phyloP scores from a whole-genome alignment of 1,140 invertebrate species.

The Aricia agestis region DNA sequence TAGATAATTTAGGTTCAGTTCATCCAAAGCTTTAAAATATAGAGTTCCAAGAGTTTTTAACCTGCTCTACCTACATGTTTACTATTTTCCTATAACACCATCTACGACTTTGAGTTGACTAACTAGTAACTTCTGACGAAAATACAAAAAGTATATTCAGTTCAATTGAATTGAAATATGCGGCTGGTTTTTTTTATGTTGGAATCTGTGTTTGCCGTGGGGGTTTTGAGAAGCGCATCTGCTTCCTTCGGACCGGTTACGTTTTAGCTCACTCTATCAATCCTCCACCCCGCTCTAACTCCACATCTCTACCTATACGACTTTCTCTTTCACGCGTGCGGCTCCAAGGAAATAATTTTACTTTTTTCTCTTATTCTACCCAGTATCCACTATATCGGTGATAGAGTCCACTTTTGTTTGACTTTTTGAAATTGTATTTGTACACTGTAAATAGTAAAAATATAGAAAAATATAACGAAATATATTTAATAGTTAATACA shows the following conservation, averaged over 20 bases:
- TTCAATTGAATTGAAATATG: conserved; percentile 17
- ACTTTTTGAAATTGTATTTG: neutral
- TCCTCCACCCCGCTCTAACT: conserved; percentile 59
- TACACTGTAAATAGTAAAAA: neutral
- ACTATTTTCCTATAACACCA: neutral
- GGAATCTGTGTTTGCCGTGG: conserved; percentile 63
- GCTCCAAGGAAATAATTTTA: conserved; percentile 76
- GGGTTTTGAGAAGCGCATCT: conserved; percentile 64
- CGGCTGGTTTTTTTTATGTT: conserved; percentile 47
- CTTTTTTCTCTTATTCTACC: conserved; percentile 69
- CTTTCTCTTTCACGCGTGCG: conserved; percentile 45
- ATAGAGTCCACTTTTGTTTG: conserved; percentile 4
- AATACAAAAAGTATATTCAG: conserved; percentile 12
- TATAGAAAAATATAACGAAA: neutral
- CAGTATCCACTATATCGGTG: conserved; percentile 33
- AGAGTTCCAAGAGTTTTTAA: too few species aligned
- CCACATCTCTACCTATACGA: conserved; percentile 26
- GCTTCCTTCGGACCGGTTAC: conserved; percentile 68
- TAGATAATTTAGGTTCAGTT: too few species aligned
- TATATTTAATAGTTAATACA: too few species aligned
- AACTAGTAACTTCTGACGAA: conserved; percentile 1
- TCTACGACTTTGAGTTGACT: neutral
- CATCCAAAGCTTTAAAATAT: too few species aligned
- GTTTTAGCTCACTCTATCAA: conserved; percentile 64
- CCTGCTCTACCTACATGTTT: too few species aligned